A percentile compares a stretch with the other conserved stretches of the same genome.
phyloP scores from a whole-genome alignment of 2,888 invertebrate genomes.

The Amiota communis region DNA sequence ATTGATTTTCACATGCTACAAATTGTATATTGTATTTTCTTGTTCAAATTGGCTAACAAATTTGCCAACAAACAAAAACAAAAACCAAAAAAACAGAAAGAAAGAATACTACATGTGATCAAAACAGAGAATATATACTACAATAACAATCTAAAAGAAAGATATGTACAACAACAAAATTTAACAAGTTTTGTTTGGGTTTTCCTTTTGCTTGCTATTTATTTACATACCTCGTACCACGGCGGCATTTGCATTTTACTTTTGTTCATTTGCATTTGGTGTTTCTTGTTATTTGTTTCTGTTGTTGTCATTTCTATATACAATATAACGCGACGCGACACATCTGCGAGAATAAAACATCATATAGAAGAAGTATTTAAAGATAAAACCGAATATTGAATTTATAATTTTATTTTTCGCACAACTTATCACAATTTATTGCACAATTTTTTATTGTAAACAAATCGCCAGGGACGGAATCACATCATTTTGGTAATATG shows the following conservation, averaged over 20 bases:
- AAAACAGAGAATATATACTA: constrained; percentile 34
- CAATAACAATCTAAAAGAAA: background rate
- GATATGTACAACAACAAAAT: constrained; percentile 15
- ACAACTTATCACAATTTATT: too few relatives aligned
- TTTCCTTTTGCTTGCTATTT: constrained; percentile 15
- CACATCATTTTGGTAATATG: too few relatives aligned
- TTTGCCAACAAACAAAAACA: constrained; percentile 36
- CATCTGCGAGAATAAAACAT: constrained; percentile 38
- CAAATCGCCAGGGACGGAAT: too few relatives aligned
- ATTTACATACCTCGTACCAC: constrained; percentile 21
- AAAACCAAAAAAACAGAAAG: background rate
- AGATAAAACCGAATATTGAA: too few relatives aligned
- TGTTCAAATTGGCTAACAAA: constrained; percentile 46
- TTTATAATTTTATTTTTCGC: too few relatives aligned
- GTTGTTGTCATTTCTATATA: constrained; percentile 41
- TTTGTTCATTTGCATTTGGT: constrained; percentile 21
- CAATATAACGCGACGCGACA: constrained; percentile 37
- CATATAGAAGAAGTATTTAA: constrained; percentile 6
- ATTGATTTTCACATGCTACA: background rate
- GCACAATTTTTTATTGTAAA: too few relatives aligned
- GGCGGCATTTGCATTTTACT: constrained; percentile 10
- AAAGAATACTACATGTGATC: constrained; percentile 43
- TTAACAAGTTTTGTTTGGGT: constrained; percentile 43
- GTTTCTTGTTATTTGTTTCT: constrained; percentile 1
- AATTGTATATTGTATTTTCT: constrained; percentile 35